Conservation (phyloP, 2,797 vertebrate species). For the Trachurus trachurus region DNA sequence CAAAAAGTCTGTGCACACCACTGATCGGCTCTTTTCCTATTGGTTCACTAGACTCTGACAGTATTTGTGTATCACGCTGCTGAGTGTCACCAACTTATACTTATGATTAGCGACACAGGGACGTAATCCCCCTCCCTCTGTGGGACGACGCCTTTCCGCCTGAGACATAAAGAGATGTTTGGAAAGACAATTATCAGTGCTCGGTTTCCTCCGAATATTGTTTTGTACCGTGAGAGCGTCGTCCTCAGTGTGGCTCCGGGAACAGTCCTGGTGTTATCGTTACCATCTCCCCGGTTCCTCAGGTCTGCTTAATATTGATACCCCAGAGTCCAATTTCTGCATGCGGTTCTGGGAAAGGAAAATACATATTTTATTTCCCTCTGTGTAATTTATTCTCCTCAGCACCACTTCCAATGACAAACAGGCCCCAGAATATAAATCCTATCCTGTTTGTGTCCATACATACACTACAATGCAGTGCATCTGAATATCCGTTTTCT, state of each 20-base stretch:
- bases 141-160: not conserved
- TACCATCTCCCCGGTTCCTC: constrained; percentile 16
- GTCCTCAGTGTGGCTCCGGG: not conserved
- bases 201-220: not conserved
- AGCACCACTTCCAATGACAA: constrained; percentile 43
- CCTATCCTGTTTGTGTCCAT: constrained; percentile 15
- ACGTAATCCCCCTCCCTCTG: not conserved
- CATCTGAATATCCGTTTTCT: constrained; percentile 12
- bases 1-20: too few species aligned
- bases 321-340: constrained; percentile 15
- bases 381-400: constrained; percentile 40
- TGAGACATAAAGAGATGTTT: constrained; percentile 17
- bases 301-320: constrained; percentile 28
- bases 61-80: not conserved
- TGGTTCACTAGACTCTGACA: too few species aligned
- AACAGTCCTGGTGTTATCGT: constrained; percentile 6
- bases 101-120: not conserved
- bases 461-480: constrained; percentile 15
- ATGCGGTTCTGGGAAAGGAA: not conserved
- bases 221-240: not conserved
- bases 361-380: constrained; percentile 30
- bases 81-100: not conserved
- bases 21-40: too few species aligned
- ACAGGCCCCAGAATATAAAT: constrained; percentile 50
- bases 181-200: constrained; percentile 7